Conservation (phyloP, 2,797 vertebrate species). For the Alca torda region DNA sequence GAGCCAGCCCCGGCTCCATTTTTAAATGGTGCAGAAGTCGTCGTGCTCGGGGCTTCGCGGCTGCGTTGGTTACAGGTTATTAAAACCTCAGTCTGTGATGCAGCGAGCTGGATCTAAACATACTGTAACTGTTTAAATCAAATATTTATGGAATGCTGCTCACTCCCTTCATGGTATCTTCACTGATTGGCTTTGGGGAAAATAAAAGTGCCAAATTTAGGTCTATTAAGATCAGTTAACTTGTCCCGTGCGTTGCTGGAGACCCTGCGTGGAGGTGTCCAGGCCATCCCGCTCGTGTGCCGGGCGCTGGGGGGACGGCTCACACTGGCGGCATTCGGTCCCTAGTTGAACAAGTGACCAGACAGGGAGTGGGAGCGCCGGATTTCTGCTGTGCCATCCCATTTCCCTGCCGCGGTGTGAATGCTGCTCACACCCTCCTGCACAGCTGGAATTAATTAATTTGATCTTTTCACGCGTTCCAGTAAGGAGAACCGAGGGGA, state of each 20-base stretch:
- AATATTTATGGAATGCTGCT: slow-evolving; percentile 12
- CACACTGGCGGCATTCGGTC: fast-evolving
- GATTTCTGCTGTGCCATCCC: neutral
- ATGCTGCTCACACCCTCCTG: fast-evolving
- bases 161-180: neutral
- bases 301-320: neutral
- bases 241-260: neutral
- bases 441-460: neutral
- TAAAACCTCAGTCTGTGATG: neutral
- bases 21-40: neutral
- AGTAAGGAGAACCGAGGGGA: fast-evolving
- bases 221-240: fast-evolving
- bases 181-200: neutral
- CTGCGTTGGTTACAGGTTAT: fast-evolving
- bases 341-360: neutral
- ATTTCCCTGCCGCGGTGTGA: neutral
- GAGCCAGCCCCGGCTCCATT: neutral
- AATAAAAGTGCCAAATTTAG: neutral
- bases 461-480: neutral
- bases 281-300: neutral
- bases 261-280: fast-evolving
- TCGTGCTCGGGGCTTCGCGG: fast-evolving
- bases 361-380: neutral
- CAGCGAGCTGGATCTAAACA: neutral
- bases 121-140: neutral